These are phyloP conservation scores for human DNA, from an alignment of 2,113 vertebrate genomes.

Conservation along the genomic window GRCh38 chr17:9002001-9002500, in stretches of 20 bases:
- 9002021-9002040: too few species aligned
- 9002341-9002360: not conserved
- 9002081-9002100: too few species aligned
- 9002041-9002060: too few species aligned
- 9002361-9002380: not conserved
- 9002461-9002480: not conserved
- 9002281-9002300: not conserved
- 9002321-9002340: not conserved
- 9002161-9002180: too few species aligned
- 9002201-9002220: not conserved
- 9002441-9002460: not conserved
- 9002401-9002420: not conserved
- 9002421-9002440: accelerated
- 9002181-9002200: not conserved
- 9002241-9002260: not conserved
- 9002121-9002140: too few species aligned
- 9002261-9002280: not conserved
- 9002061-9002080: too few species aligned
- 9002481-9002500: not conserved
- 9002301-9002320: not conserved
- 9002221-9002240: not conserved
- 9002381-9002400: accelerated
- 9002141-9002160: too few species aligned
- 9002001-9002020: too few species aligned
- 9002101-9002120: too few species aligned